phyloP scores from a whole-genome alignment of 2,888 invertebrate genomes.

The Tetragonula carbonaria region DNA sequence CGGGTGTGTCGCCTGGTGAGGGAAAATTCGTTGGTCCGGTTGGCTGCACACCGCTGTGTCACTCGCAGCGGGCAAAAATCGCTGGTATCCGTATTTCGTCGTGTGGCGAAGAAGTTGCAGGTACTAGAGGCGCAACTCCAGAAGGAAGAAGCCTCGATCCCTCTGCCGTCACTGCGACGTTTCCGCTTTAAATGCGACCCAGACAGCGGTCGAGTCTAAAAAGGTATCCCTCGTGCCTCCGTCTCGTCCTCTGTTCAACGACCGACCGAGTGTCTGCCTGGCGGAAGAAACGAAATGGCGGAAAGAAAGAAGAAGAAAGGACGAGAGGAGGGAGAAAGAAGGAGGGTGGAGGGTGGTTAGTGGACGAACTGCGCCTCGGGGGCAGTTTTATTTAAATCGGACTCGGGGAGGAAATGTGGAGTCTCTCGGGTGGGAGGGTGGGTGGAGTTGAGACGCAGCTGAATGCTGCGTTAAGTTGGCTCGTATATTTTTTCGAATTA shows the following conservation, averaged over 20 bases:
- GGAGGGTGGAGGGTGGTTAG: constrained; percentile 12
- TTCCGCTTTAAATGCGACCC: constrained; percentile 62
- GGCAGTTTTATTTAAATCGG: constrained; percentile 70
- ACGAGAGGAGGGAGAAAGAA: too few species aligned
- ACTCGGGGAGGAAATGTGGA: constrained; percentile 52
- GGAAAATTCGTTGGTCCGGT: constrained; percentile 17
- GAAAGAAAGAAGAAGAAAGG: constrained; percentile 6
- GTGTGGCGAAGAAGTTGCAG: background rate
- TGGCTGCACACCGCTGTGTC: constrained; percentile 21
- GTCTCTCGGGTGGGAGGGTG: constrained; percentile 17
- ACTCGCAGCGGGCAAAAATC: constrained; percentile 38
- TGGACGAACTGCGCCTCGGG: constrained; percentile 49
- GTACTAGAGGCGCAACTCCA: background rate
- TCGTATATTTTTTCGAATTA: constrained; percentile 53
- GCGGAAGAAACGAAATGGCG: background rate
- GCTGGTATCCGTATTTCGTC: constrained; percentile 6
- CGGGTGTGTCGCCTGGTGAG: background rate
- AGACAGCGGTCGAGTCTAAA: constrained; percentile 46
- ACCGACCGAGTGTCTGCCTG: constrained; percentile 21
- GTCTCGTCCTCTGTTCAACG: background rate
- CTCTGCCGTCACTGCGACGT: constrained; percentile 25
- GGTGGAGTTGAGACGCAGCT: constrained; percentile 26
- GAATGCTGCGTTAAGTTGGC: constrained; percentile 30
- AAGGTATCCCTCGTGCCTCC: constrained; percentile 39
- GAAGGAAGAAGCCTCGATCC: constrained; percentile 6